These are phyloP conservation scores for Syngnathus scovelli DNA, from an alignment of 2,113 vertebrate species.

Conservation along the genomic window DNA sequence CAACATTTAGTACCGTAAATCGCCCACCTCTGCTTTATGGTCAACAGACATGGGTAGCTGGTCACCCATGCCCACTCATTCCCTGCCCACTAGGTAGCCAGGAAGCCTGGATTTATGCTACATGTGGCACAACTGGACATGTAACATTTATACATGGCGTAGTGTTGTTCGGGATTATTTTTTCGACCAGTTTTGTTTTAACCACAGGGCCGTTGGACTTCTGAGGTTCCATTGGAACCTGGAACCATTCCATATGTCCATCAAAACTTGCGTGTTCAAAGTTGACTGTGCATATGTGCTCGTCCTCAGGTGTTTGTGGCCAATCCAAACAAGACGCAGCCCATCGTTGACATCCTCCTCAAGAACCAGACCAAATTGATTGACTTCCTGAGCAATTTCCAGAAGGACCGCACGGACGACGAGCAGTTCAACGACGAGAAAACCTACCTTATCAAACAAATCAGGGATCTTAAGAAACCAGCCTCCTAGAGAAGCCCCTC, in stretches of 20 bases:
- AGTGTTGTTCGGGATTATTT: no score
- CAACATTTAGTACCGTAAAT: no score
- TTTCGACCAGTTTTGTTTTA: background rate
- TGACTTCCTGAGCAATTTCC: conserved; percentile 96
- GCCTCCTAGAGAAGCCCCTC: conserved; percentile 74
- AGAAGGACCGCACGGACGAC: conserved; percentile 91
- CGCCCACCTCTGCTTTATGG: no score
- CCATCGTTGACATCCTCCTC: conserved; percentile 93
- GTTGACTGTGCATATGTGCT: background rate
- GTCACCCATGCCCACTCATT: no score
- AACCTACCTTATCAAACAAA: conserved; percentile 98
- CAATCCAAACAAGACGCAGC: conserved; percentile 95
- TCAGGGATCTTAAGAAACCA: conserved; percentile 94
- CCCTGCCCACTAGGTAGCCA: no score
- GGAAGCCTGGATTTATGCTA: no score
- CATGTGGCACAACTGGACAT: no score
- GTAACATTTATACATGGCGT: no score
- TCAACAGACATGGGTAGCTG: no score
- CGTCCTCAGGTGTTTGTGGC: conserved; percentile 87
- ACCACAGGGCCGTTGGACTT: background rate
- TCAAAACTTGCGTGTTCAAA: background rate
- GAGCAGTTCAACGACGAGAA: conserved; percentile 99
- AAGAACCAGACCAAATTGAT: conserved; percentile 97
- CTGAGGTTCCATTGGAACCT: no score
- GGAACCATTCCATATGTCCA: background rate